phyloP scores from a whole-genome alignment of 1,140 invertebrate genomes.

The Meloidogyne chitwoodi region DNA sequence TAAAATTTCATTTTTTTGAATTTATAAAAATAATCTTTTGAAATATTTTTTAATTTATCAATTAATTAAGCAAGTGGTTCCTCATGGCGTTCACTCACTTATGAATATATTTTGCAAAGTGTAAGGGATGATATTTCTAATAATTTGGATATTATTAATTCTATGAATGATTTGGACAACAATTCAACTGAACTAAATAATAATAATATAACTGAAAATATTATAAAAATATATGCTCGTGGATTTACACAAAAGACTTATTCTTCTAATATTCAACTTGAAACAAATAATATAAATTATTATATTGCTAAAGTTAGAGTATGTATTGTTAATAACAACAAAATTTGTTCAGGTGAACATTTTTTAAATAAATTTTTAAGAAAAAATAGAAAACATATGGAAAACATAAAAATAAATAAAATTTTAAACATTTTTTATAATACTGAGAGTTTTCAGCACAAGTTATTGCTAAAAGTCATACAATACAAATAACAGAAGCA shows the following conservation, averaged over 20 bases:
- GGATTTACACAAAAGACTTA: not conserved
- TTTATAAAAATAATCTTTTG: no score
- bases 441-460: no score
- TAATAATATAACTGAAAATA: not conserved
- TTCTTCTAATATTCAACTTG: not conserved
- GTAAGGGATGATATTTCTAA: not conserved
- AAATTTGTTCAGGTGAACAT: not conserved
- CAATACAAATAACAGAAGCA: not conserved
- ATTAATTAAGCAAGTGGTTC: slow-evolving; percentile 31
- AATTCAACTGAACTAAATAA: not conserved
- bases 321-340: not conserved
- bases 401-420: no score
- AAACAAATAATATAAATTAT: not conserved
- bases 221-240: not conserved
- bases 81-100: slow-evolving; percentile 36
- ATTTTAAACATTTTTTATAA: no score
- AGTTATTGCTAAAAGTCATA: not conserved
- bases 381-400: no score
- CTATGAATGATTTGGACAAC: not conserved
- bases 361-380: no score
- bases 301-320: not conserved
- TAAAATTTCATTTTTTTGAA: no score
- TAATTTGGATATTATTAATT: not conserved
- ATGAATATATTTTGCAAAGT: slow-evolving; percentile 29
- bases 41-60: not conserved